Evolutionary conservation across 2,888 invertebrate genomes (phyloP), one percentile per base, ranked within the genome.

Genomic region (Onchidella celtica): DNA sequence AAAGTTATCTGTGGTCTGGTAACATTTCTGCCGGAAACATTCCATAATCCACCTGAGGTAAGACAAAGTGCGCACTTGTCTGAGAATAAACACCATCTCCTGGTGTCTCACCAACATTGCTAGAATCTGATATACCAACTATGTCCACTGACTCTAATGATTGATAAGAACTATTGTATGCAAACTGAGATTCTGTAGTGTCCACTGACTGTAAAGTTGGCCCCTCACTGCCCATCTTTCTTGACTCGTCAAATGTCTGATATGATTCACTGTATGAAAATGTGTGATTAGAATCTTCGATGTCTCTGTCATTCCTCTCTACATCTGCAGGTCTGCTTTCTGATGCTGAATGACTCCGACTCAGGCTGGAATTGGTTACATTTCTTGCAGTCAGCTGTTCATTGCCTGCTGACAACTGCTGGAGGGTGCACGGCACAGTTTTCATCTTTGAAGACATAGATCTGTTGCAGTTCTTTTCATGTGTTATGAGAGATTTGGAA

Each of bases 401-500:
- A 21, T 21, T 11, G 3, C 40, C 1, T 63, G 47, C 27, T 11
- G 55, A 32, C 17, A n/a, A 14, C n/a, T 11, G 29, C n/a, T 34
- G 32, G 3, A 34, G 40, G n/a, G 47, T 55, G 24, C 9, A 32
- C 17, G 66, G 27, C 32, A 34, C 1, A 9, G 0, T 38, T 32
- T 66, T 66, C 47, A 47, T 17, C 17, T 47, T 17, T 2, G 69
- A 14, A 57, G 57, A 57, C 34, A 34, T 11, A 29, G 72, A 38
- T 17, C 47, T 74, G 36, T 57, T 73, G 73, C 79, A 79, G 29
- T 0, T 79, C 32, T 79, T 79, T 38, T 79, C 79, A 73, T 79
- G 79, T 14, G 79, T 79, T 14, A 79, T 73, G 34, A 79, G 66
- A 47, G 79, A 79, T 63, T 79, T 79, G 2, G 79, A 79, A 36